Base-by-base conservation (phyloP, 1,140 invertebrate species). In the Rhagoletis zephyria region DNA sequence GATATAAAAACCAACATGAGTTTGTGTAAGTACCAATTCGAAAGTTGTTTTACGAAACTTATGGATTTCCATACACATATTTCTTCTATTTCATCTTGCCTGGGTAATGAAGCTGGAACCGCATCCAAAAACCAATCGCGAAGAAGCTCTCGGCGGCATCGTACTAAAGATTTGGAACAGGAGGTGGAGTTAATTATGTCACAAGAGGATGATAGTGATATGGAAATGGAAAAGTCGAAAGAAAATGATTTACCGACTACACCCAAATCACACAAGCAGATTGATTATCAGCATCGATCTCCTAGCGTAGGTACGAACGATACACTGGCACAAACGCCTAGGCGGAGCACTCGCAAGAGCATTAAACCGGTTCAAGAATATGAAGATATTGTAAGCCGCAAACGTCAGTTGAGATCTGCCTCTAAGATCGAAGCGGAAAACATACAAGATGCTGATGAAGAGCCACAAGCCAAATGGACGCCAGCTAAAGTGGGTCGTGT, bases 311-410 rank as follows among this genome's bases (percentile, higher is more conserved):
- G 2, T n/a, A 40, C 4, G 48, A 30, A 12, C 45, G n/a, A 40
- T 60, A 14, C 85, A 59, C 42, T 85, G 10, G 14, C 40, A 0
- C 88, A 92, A 59, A 92, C 91, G 0, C 91, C 91, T 2, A 48
- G 91, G 2, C 90, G 91, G 51, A 92, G 91, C 59, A 85, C 88
- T 1, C 89, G 91, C 0, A 92, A 92, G 67, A 92, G 91, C 64
- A 88, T 92, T 2, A 90, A 90, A 3, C 91, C 91, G 0, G 63
- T 77, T 0, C 85, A 89, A 45, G 91, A 92, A 77, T 92, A 92
- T 67, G 89, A 89, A 4, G 90, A 92, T 14, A 92, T 92, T 16
- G 89, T 92, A 9, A 87, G 87, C n/a, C 88, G 81, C 9, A 88
- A 7, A 86, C 89, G 42, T n/a, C 30, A 64, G 12, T 59, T n/a